These are phyloP conservation scores for Perithous albicinctus DNA, from an alignment of 2,888 invertebrate genomes.

Conservation along the genomic window DNA sequence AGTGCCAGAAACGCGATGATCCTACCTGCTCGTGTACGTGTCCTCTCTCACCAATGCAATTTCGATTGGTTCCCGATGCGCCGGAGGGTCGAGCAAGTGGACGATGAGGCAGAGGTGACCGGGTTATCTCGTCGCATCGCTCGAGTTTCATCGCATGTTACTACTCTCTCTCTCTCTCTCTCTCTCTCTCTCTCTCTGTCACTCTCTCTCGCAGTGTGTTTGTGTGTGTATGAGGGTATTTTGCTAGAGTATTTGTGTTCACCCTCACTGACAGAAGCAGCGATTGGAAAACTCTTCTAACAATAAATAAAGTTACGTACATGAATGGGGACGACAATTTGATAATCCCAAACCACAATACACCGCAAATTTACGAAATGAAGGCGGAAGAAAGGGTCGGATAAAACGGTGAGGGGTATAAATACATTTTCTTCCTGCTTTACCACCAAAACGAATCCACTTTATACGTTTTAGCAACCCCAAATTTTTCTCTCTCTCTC, in stretches of 20 bases:
- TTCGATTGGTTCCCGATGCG: slow-evolving; percentile 49
- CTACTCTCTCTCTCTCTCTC: too few relatives aligned
- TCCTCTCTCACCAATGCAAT: slow-evolving; percentile 50
- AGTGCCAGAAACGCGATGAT: slow-evolving; percentile 41
- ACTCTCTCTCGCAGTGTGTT: too few relatives aligned
- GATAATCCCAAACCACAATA: slow-evolving; percentile 36
- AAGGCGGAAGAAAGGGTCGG: background rate
- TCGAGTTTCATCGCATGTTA: slow-evolving; percentile 39
- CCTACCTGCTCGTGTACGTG: slow-evolving; percentile 32
- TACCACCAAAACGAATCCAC: slow-evolving; percentile 46
- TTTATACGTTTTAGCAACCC: slow-evolving; percentile 55
- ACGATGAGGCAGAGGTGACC: slow-evolving; percentile 13
- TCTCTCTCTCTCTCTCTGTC: too few relatives aligned
- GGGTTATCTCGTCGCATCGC: slow-evolving; percentile 30
- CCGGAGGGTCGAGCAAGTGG: slow-evolving; percentile 19
- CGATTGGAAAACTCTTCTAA: slow-evolving; percentile 20
- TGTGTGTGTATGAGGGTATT: background rate
- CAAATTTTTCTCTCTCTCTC: slow-evolving; percentile 53
- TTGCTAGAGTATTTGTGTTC: background rate
- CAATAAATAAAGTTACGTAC: slow-evolving; percentile 47
- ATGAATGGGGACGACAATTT: slow-evolving; percentile 48
- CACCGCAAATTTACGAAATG: slow-evolving; percentile 8
- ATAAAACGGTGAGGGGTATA: background rate
- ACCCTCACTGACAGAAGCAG: too few relatives aligned
- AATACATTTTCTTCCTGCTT: slow-evolving; percentile 16